These are phyloP conservation scores for Aphidius gifuensis DNA, from an alignment of 1,140 invertebrate species.

Conservation along the genomic window DNA sequence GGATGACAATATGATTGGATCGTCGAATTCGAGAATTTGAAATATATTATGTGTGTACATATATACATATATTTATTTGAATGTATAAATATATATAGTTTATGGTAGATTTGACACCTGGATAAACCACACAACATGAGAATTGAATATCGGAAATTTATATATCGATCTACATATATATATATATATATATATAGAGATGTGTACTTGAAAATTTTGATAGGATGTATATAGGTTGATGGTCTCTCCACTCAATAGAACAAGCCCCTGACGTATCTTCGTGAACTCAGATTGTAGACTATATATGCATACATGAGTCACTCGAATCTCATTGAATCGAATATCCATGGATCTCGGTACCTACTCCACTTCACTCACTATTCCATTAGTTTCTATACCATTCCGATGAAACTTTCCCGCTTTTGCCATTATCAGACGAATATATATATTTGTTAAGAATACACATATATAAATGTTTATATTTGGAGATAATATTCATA, in stretches of 20 bases:
- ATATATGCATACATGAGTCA: constrained; percentile 5
- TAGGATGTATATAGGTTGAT: no score
- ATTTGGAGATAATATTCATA: background rate
- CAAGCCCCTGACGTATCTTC: no score
- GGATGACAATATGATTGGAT: constrained; percentile 6
- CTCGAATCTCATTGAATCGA: background rate
- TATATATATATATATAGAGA: no score
- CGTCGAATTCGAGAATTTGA: constrained; percentile 2
- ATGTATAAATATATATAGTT: no score
- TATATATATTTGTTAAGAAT: no score
- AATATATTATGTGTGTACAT: background rate
- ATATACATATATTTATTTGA: background rate
- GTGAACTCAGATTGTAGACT: no score
- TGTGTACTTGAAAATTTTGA: no score
- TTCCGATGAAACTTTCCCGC: background rate
- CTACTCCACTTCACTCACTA: constrained; percentile 1
- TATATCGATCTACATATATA: background rate
- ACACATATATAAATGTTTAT: no score
- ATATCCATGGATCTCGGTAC: background rate
- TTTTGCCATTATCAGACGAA: constrained; percentile 1
- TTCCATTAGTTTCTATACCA: constrained; percentile 10
- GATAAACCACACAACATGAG: background rate
- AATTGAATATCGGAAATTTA: constrained; percentile 14
- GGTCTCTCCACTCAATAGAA: no score
- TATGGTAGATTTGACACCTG: no score